These are phyloP conservation scores for Clitarchus hookeri DNA, from an alignment of 2,888 invertebrate genomes.

Conservation along the genomic window DNA sequence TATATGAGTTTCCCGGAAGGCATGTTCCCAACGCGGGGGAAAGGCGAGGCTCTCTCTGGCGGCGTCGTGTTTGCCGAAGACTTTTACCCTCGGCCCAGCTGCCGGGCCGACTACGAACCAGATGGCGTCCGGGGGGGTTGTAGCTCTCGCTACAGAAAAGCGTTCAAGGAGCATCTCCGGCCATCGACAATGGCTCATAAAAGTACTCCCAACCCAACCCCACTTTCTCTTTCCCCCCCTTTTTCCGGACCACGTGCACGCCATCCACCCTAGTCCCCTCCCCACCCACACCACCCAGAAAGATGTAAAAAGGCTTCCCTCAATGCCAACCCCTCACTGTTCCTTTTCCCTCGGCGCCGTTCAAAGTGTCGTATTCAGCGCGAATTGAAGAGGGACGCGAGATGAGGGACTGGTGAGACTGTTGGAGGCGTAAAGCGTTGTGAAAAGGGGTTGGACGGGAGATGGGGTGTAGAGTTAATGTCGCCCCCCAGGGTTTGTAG, in stretches of 20 bases:
- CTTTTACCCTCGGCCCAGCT: not conserved
- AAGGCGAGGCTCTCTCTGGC: no score
- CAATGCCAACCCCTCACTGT: not conserved
- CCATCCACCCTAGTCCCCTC: not conserved
- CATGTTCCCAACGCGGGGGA: no score
- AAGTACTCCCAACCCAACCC: not conserved
- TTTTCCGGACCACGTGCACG: not conserved
- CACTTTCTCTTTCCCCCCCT: not conserved
- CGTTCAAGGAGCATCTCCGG: not conserved
- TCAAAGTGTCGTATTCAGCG: constrained; percentile 5
- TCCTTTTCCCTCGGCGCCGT: not conserved
- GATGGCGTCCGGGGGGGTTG: not conserved
- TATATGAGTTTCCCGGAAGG: no score
- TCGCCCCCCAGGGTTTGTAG: not conserved
- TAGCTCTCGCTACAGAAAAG: not conserved
- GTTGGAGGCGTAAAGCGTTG: not conserved
- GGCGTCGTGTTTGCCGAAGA: not conserved
- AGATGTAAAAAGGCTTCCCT: not conserved
- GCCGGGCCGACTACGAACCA: not conserved
- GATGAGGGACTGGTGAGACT: constrained; percentile 6
- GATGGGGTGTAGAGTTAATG: no score
- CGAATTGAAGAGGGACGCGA: constrained; percentile 7
- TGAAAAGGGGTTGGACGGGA: no score
- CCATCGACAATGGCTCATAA: constrained; percentile 14
- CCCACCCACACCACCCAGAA: not conserved